A percentile compares a stretch with the other conserved stretches of the same genome.
These are phyloP conservation scores for Pteronura brasiliensis DNA, from an alignment of 2,113 vertebrate genomes.

Conservation along the genomic window DNA sequence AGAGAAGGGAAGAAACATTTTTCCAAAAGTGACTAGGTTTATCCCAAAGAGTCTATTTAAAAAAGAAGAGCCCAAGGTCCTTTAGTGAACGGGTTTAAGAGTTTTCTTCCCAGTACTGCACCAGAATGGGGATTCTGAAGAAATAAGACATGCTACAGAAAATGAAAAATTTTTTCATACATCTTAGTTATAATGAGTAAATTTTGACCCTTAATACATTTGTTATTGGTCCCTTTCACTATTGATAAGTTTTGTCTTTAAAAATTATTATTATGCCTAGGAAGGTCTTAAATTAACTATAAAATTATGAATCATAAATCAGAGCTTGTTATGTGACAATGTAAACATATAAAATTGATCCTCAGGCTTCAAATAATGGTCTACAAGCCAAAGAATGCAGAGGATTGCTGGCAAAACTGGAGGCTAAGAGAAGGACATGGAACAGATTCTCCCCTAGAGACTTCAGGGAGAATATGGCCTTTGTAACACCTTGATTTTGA, in stretches of 20 bases:
- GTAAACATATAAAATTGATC: not conserved
- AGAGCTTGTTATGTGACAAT: not conserved
- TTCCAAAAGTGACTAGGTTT: not conserved
- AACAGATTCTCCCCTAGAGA: not conserved
- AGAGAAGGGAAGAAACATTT: constrained; percentile 22
- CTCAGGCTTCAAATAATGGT: not conserved
- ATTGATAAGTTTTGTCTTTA: not conserved
- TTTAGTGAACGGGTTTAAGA: not conserved
- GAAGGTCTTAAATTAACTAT: not conserved
- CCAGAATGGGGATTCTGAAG: not conserved
- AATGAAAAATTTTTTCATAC: not conserved
- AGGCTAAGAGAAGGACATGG: not conserved
- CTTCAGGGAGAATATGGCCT: not conserved
- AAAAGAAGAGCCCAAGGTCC: not conserved
- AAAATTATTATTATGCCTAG: not conserved
- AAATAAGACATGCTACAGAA: not conserved
- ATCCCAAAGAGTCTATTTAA: not conserved
- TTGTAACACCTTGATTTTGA: not conserved
- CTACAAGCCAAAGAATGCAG: not conserved
- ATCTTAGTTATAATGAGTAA: not conserved
- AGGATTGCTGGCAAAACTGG: not conserved
- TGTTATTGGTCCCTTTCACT: not conserved
- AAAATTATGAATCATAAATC: not conserved
- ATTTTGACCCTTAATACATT: constrained; percentile 5
- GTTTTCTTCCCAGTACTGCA: not conserved